Percentiles rank a stretch among this genome's conserved stretches.
These are phyloP conservation scores for Mesoligia furuncula DNA, from an alignment of 2,888 invertebrate species.

Conservation along the genomic window DNA sequence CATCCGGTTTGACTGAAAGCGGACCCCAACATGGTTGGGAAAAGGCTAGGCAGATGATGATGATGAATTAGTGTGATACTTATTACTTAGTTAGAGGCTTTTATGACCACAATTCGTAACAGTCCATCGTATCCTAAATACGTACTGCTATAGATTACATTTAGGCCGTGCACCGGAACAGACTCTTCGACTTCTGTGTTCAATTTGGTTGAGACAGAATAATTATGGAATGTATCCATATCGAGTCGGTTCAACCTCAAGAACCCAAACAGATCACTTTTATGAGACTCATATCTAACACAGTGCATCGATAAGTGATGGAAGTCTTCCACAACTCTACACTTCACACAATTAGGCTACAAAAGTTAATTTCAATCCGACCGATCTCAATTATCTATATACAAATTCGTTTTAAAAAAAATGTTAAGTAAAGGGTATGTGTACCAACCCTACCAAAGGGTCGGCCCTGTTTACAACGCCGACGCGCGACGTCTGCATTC, in stretches of 20 bases:
- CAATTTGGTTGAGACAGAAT: background rate
- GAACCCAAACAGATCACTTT: background rate
- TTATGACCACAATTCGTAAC: background rate
- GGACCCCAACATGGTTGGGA: too few relatives aligned
- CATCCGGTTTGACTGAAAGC: too few relatives aligned
- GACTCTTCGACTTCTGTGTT: background rate
- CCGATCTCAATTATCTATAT: background rate
- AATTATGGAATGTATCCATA: background rate
- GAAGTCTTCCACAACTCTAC: background rate
- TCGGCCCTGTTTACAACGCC: conserved; percentile 46
- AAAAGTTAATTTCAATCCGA: background rate
- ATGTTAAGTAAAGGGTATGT: background rate
- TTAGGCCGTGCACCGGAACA: background rate
- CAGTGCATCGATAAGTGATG: background rate
- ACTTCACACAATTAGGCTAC: background rate
- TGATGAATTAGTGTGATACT: background rate
- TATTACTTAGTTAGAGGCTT: background rate
- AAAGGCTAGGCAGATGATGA: too few relatives aligned
- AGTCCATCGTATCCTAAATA: background rate
- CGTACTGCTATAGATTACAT: background rate
- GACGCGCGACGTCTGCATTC: conserved; percentile 57
- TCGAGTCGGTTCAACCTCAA: background rate
- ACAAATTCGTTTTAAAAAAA: background rate
- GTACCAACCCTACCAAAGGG: conserved; percentile 38
- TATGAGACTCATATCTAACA: background rate